A percentile compares a stretch with the other conserved stretches of the same genome.
Conservation (phyloP, 2,888 invertebrate species). For the Adela reaumurella region DNA sequence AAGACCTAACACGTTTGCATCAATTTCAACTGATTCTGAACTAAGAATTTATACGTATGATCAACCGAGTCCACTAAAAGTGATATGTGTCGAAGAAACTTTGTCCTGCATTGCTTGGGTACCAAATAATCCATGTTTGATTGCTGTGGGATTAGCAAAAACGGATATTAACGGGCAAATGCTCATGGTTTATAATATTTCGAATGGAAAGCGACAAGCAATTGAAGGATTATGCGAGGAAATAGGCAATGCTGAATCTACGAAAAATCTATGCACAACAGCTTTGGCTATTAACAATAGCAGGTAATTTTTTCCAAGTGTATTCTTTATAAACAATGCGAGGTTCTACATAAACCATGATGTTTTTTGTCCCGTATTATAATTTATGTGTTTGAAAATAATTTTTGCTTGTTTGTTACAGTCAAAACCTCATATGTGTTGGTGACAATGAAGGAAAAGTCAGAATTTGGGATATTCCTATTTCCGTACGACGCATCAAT, state of each 20-base stretch:
- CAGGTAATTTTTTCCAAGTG: too few relatives aligned
- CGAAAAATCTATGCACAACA: background rate
- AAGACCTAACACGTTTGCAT: constrained; percentile 29
- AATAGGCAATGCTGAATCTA: constrained; percentile 6
- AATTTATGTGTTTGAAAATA: too few relatives aligned
- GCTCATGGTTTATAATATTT: constrained; percentile 23
- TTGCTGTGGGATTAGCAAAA: constrained; percentile 22
- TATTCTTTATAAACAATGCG: too few relatives aligned
- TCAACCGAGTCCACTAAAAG: constrained; percentile 32
- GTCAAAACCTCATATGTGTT: background rate
- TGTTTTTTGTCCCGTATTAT: too few relatives aligned
- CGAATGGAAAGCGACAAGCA: constrained; percentile 20
- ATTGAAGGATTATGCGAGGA: constrained; percentile 22
- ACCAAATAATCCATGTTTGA: constrained; percentile 22
- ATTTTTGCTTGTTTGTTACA: background rate
- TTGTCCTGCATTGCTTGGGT: constrained; percentile 33
- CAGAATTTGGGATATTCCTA: background rate
- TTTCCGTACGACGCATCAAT: background rate
- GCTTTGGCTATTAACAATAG: background rate
- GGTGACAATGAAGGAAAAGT: background rate
- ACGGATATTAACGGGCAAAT: constrained; percentile 13
- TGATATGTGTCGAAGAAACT: constrained; percentile 24
- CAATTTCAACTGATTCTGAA: constrained; percentile 37
- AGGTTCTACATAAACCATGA: too few relatives aligned
- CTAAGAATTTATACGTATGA: constrained; percentile 31